These are phyloP conservation scores for Crax fasciolata DNA, from an alignment of 2,797 vertebrate species.

Conservation along the genomic window DNA sequence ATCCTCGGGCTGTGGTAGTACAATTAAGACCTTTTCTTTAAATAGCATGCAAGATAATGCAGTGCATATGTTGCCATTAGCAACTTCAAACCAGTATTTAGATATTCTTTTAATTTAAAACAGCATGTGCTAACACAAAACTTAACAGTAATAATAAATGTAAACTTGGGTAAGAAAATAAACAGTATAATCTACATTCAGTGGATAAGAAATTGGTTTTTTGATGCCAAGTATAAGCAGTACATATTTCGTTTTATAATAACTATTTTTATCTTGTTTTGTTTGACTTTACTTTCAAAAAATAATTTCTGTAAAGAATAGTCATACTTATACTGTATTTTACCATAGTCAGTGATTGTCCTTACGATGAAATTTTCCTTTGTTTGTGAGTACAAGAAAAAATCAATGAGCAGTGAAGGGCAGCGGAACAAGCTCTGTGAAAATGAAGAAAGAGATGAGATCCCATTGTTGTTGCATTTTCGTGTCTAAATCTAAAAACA, in stretches of 20 bases:
- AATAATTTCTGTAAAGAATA: neutral
- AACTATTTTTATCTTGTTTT: neutral
- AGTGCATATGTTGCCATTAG: slow-evolving; percentile 56
- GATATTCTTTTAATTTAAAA: slow-evolving; percentile 63
- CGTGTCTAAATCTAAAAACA: neutral
- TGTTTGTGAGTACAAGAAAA: neutral
- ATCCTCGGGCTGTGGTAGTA: slow-evolving; percentile 19
- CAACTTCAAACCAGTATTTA: slow-evolving; percentile 60
- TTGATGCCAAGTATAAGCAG: slow-evolving; percentile 14
- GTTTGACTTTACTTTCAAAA: neutral
- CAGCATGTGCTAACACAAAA: slow-evolving; percentile 43
- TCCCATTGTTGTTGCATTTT: fast-evolving
- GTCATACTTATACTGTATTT: neutral
- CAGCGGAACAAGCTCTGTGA: neutral
- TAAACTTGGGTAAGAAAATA: slow-evolving; percentile 55
- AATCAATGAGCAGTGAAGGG: neutral
- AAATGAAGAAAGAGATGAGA: neutral
- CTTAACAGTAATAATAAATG: slow-evolving; percentile 46
- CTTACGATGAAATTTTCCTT: neutral
- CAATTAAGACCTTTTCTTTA: slow-evolving; percentile 65
- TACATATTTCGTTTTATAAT: neutral
- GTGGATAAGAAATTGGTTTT: slow-evolving; percentile 10
- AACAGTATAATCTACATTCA: slow-evolving; percentile 35
- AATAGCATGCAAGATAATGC: slow-evolving; percentile 50
- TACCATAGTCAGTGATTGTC: neutral